Percentiles rank a stretch among this genome's conserved stretches.
phyloP scores from a whole-genome alignment of 2,113 vertebrate genomes.

The Leptosomus discolor region DNA sequence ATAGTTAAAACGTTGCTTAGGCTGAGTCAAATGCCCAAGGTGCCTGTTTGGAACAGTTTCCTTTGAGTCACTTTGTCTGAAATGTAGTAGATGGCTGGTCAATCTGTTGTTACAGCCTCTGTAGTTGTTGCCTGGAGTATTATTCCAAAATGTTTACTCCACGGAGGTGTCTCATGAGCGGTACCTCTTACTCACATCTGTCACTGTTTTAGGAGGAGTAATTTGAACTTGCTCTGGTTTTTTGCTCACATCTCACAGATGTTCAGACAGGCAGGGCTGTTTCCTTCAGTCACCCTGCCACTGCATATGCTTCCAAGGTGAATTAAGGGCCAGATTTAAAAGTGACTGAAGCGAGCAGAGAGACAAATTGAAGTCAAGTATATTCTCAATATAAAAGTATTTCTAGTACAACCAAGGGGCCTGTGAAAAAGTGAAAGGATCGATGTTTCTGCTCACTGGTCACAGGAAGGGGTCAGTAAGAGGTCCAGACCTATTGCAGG shows the following conservation, averaged over 20 bases:
- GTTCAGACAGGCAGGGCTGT: neutral
- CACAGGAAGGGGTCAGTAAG: neutral
- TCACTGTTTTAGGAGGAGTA: slow-evolving; percentile 24
- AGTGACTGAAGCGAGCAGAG: neutral
- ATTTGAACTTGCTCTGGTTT: neutral
- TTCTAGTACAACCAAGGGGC: neutral
- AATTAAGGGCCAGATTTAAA: neutral
- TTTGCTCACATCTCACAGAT: neutral
- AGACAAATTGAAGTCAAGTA: neutral
- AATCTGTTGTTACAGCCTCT: slow-evolving; percentile 43
- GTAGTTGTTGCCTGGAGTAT: slow-evolving; percentile 61
- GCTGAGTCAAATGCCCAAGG: slow-evolving; percentile 41
- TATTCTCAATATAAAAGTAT: neutral
- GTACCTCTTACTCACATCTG: slow-evolving; percentile 60
- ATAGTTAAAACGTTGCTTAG: neutral
- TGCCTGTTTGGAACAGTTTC: slow-evolving; percentile 51
- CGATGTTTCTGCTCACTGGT: neutral
- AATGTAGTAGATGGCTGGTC: slow-evolving; percentile 32
- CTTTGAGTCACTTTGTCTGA: slow-evolving; percentile 59
- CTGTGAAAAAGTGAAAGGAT: neutral
- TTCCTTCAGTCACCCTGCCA: neutral
- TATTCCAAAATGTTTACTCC: slow-evolving; percentile 54
- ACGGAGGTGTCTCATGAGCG: slow-evolving; percentile 39
- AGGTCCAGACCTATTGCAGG: neutral
- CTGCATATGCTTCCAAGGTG: neutral